Evolutionary conservation across 2,113 vertebrate species (phyloP), one percentile per base, ranked within the genome.

Genomic region (Potamarius usumacintae): DNA sequence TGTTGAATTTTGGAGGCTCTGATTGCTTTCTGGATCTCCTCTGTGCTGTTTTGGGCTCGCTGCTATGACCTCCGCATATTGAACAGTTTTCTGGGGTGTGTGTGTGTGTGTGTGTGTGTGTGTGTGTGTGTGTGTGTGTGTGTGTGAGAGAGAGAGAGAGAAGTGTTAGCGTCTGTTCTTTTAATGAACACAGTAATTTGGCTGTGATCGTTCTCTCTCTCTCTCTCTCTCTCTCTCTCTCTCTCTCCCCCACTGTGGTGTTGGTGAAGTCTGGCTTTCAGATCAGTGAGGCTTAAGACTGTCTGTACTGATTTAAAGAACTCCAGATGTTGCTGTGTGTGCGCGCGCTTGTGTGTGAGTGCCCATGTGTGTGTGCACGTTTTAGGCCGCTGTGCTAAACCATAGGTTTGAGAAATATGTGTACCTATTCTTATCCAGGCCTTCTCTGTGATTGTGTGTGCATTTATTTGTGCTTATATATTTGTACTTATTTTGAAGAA

Each of bases 321-420:
- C 84, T 88, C 89, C 86, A 90, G 89, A 90, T 90, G 89, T 88
- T 85, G 67, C 57, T 50, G n/a, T 88, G 25, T 85, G 69, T 87
- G 85, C 80, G 78, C 77, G 84, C 83, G 84, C 83, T 27, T 86
- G 74, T 82, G 30, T 85, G 71, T 82, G 85, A 55, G 79, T 83
- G 85, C 79, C 85, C 79, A 74, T 86, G 53, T 85, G 53, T 85
- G 65, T 50, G 67, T 74, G 79, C 83, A 69, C 62, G 69, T 83
- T 52, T 81, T 62, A 55, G 74, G 83, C 72, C 22, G 30, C 57
- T 77, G 48, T 78, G 14, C 30, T 71, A 48, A 69, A 82, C 78
- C 78, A 71, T 72, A 80, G 85, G 62, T 53, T 86, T 67, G 67
- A 62, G 65, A 65, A 69, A 82, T 87, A 20, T 63, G 55, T 74